Conservation (phyloP, 1,140 invertebrate species). For the Drosophila biarmipes region DNA sequence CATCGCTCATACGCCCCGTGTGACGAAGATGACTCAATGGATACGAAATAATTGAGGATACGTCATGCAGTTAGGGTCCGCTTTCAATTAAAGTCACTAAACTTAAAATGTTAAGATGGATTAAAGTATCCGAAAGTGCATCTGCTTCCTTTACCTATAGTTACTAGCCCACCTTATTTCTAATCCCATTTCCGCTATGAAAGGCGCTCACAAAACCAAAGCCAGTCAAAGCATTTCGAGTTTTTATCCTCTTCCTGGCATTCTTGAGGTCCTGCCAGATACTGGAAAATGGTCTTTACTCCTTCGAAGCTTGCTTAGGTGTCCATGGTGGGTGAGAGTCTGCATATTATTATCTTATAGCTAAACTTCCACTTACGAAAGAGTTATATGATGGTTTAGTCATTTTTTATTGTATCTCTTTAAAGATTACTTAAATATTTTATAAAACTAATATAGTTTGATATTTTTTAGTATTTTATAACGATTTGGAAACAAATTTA, state of each 20-base stretch:
- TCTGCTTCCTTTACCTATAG: background rate
- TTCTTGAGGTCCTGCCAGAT: background rate
- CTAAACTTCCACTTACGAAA: too few species aligned
- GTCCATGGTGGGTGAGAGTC: too few species aligned
- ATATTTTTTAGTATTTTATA: too few species aligned
- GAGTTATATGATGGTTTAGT: too few species aligned
- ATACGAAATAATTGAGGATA: background rate
- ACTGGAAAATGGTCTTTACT: too few species aligned
- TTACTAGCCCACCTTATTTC: background rate
- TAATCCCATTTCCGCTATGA: slow-evolving; percentile 3
- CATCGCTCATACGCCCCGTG: slow-evolving; percentile 36
- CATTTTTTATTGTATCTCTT: too few species aligned
- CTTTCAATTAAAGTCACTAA: background rate
- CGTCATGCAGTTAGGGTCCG: background rate
- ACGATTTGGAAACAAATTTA: too few species aligned
- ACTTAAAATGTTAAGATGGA: background rate
- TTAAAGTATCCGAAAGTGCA: background rate
- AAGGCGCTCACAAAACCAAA: slow-evolving; percentile 10
- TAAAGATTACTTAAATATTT: too few species aligned
- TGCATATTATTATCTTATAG: too few species aligned
- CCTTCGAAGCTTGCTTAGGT: background rate
- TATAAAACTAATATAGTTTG: too few species aligned
- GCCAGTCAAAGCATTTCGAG: slow-evolving; percentile 1
- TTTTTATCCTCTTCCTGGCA: background rate
- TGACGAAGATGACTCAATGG: background rate